Evolutionary conservation across 2,113 vertebrate genomes (phyloP).

Genomic region (Pyrgilauda ruficollis): DNA sequence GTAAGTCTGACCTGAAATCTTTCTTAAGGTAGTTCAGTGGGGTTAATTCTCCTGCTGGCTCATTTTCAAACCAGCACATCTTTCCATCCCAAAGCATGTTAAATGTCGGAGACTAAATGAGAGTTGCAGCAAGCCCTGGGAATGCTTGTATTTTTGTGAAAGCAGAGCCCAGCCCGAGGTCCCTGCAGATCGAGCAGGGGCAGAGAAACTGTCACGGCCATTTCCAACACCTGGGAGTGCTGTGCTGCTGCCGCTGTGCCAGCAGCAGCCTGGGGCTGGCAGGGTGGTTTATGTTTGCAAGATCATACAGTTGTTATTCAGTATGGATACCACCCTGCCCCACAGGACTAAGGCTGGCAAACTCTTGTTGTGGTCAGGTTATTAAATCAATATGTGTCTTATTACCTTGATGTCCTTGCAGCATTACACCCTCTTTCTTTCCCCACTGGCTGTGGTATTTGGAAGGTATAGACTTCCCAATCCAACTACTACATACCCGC

Average conservation of each 20-base stretch:
- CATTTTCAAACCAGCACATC: neutral
- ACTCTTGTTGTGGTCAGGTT: no score
- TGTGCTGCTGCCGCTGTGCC: no score
- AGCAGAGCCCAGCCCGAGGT: neutral
- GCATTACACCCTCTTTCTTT: neutral
- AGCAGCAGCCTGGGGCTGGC: no score
- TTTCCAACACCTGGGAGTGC: neutral
- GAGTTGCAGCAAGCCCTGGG: neutral
- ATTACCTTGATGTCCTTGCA: neutral
- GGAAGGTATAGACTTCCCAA: neutral
- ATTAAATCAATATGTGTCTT: neutral
- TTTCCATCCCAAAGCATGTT: neutral
- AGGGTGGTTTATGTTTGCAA: neutral
- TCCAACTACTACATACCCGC: rapidly evolving
- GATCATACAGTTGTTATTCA: neutral
- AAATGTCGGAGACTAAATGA: neutral
- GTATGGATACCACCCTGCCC: neutral
- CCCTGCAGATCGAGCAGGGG: neutral
- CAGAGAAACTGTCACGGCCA: neutral
- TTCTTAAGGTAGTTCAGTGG: neutral
- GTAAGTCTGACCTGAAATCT: neutral
- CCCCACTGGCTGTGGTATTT: neutral
- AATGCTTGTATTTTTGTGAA: neutral
- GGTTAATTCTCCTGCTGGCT: neutral
- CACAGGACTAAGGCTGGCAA: neutral